Evolutionary conservation across 2,113 vertebrate genomes (phyloP).

Genomic region (Atherinomorus stipes): DNA sequence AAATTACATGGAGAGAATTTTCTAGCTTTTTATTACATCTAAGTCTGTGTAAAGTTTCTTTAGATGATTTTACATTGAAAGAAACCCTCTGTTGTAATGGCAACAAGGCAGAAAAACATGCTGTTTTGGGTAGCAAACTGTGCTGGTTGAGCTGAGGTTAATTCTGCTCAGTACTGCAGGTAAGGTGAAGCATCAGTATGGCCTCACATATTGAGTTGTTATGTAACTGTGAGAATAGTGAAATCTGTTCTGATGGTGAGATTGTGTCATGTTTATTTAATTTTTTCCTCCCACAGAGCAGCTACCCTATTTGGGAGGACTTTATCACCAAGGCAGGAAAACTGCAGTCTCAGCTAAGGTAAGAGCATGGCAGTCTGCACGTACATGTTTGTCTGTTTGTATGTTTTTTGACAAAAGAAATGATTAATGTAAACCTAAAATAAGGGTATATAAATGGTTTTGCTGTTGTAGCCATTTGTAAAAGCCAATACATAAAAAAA

Average conservation of each 20-base stretch:
- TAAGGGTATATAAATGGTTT: too few relatives aligned
- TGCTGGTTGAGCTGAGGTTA: not conserved
- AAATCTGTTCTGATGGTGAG: slow-evolving; percentile 43
- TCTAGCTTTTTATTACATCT: not conserved
- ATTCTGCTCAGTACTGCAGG: slow-evolving; percentile 37
- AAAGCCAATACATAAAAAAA: too few relatives aligned
- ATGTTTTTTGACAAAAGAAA: not conserved
- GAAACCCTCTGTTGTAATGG: slow-evolving; percentile 1
- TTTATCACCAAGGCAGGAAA: slow-evolving; percentile 87
- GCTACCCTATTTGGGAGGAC: slow-evolving; percentile 88
- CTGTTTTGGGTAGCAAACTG: slow-evolving; percentile 2
- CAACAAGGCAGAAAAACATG: not conserved
- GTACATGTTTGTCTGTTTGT: slow-evolving; percentile 18
- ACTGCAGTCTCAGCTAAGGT: slow-evolving; percentile 88
- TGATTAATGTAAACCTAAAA: not conserved
- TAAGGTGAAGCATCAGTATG: slow-evolving; percentile 31
- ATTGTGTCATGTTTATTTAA: slow-evolving; percentile 25
- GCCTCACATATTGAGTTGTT: slow-evolving; percentile 31
- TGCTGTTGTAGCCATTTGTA: too few relatives aligned
- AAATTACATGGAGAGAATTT: not conserved
- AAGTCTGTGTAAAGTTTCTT: too few relatives aligned
- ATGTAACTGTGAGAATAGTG: slow-evolving; percentile 40
- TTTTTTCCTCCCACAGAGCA: slow-evolving; percentile 76
- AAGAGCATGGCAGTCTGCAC: slow-evolving; percentile 47
- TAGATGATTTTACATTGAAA: not conserved